Evolutionary conservation across 1,140 invertebrate species (phyloP).

Genomic region (Aricia agestis): DNA sequence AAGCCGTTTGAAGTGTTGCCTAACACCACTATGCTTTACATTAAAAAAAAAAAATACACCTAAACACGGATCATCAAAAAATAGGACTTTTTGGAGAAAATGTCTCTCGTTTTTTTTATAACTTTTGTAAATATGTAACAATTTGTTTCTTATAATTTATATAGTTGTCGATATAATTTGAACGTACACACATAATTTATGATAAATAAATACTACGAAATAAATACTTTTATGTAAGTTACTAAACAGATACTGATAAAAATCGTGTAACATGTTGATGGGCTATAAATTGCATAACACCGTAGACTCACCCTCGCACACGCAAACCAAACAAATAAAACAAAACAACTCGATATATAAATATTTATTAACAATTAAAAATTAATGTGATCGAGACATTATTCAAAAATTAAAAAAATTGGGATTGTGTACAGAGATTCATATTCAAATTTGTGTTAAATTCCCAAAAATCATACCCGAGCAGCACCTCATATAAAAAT

Average conservation of each 20-base stretch:
- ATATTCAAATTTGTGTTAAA: conserved; percentile 36
- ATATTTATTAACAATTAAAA: conserved; percentile 74
- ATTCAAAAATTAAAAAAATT: conserved; percentile 44
- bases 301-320: conserved; percentile 55
- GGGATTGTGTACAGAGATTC: conserved; percentile 38
- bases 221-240: not conserved
- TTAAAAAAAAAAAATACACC: not conserved
- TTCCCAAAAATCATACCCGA: conserved; percentile 43
- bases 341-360: conserved; percentile 67
- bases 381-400: conserved; percentile 49
- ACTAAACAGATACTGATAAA: conserved; percentile 11
- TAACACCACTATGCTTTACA: conserved; percentile 14
- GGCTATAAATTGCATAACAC: conserved; percentile 72
- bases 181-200: not conserved
- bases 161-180: not conserved
- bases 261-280: conserved; percentile 25
- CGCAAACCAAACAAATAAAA: conserved; percentile 54
- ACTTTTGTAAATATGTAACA: too few species aligned
- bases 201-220: not conserved
- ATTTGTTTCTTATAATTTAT: not conserved
- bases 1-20: conserved; percentile 39
- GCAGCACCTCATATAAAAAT: conserved; percentile 57
- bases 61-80: not conserved
- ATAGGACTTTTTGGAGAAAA: not conserved
- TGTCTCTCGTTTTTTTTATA: too few species aligned